Evolutionary conservation across 2,797 vertebrate species (phyloP).

Genomic region (Moxostoma hubbsi): DNA sequence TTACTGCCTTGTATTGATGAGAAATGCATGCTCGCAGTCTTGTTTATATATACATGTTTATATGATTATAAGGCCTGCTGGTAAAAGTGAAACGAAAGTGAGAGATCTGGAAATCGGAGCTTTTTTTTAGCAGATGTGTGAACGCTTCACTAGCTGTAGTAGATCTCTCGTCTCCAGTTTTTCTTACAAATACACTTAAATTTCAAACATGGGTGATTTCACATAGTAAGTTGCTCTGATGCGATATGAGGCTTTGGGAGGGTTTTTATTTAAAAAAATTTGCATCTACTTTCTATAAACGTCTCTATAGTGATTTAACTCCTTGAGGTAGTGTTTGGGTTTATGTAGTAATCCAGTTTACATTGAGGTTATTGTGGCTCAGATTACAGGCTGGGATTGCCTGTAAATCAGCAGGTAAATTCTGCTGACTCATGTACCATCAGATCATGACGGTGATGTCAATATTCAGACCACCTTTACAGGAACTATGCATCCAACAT

Average conservation of each 20-base stretch:
- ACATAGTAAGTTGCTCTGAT: neutral
- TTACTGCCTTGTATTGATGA: no score
- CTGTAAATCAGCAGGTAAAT: neutral
- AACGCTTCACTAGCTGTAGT: neutral
- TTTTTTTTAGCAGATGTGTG: neutral
- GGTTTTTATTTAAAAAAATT: no score
- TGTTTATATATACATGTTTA: no score
- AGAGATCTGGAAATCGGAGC: neutral
- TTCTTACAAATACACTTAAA: neutral
- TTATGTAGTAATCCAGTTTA: neutral
- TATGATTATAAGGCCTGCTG: neutral
- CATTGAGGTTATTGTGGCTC: neutral
- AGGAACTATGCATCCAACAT: neutral
- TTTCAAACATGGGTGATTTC: neutral
- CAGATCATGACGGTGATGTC: constrained; percentile 1
- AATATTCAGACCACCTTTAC: neutral
- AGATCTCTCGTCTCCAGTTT: neutral
- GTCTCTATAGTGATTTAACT: neutral
- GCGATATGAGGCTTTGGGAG: neutral
- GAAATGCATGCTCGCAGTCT: no score
- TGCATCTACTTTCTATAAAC: neutral
- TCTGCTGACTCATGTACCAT: constrained; percentile 17
- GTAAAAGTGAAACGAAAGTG: neutral
- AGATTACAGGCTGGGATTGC: neutral
- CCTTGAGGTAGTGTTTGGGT: neutral